Percentiles rank a stretch among this genome's conserved stretches.
phyloP scores from a whole-genome alignment of 2,797 vertebrate genomes.

The Spinus pinus region DNA sequence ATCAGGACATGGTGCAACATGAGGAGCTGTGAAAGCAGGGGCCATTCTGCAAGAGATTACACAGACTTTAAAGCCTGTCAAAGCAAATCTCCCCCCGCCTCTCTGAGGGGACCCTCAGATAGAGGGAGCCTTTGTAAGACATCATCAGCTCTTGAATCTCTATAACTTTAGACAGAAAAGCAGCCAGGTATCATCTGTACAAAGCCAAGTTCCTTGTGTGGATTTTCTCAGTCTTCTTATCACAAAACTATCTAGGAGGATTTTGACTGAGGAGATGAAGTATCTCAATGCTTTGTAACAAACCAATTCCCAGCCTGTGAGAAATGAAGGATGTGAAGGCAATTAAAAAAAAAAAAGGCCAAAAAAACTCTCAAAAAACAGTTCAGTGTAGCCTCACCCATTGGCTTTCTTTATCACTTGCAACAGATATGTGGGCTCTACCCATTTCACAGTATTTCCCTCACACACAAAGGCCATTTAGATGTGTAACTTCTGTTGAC shows the following conservation, averaged over 20 bases:
- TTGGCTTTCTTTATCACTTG: background rate
- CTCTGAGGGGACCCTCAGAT: constrained; percentile 13
- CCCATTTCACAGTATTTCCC: background rate
- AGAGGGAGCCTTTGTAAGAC: constrained; percentile 49
- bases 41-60: constrained; percentile 18
- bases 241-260: constrained; percentile 28
- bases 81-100: background rate
- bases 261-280: background rate
- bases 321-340: background rate
- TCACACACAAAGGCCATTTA: background rate
- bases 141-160: constrained; percentile 33
- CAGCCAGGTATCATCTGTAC: background rate
- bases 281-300: background rate
- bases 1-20: constrained; percentile 43
- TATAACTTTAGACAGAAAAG: constrained; percentile 30
- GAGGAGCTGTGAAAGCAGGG: constrained; percentile 58
- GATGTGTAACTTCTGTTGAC: background rate
- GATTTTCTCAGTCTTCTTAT: constrained; percentile 48
- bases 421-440: background rate
- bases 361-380: background rate
- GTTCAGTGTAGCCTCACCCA: background rate
- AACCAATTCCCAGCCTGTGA: background rate
- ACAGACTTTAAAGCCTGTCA: constrained; percentile 19
- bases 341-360: background rate
- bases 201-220: constrained; percentile 35